Conservation (phyloP, 1,140 invertebrate genomes). For the Protaetia brevitarsis region DNA sequence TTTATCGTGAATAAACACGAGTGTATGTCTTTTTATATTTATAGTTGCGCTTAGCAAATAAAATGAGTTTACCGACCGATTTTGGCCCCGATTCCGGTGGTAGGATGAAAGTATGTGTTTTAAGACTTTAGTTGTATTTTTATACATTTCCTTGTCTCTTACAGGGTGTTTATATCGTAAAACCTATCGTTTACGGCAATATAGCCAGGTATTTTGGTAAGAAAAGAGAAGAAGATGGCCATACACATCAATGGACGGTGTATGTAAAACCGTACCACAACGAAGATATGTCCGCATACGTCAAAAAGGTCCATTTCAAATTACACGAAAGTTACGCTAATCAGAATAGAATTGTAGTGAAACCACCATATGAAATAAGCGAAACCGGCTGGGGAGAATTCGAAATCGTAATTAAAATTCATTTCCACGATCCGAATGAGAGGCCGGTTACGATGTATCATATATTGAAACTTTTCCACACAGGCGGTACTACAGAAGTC, state of each 20-base stretch:
- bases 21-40: no score
- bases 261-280: slow-evolving; percentile 93
- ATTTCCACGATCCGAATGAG: slow-evolving; percentile 96
- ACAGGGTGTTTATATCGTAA: slow-evolving; percentile 86
- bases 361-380: slow-evolving; percentile 95
- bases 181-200: slow-evolving; percentile 97
- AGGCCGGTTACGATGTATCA: slow-evolving; percentile 94
- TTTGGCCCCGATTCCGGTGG: slow-evolving; percentile 80
- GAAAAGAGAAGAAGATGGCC: slow-evolving; percentile 97
- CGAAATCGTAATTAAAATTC: slow-evolving; percentile 97
- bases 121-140: slow-evolving; percentile 1
- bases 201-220: slow-evolving; percentile 93
- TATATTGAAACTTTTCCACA: slow-evolving; percentile 92
- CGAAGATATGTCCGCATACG: slow-evolving; percentile 91
- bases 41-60: slow-evolving; percentile 21
- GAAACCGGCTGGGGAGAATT: slow-evolving; percentile 99
- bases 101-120: slow-evolving; percentile 64
- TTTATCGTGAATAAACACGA: no score
- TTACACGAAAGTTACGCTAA: slow-evolving; percentile 97
- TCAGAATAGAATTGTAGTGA: slow-evolving; percentile 86
- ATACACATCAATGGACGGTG: slow-evolving; percentile 99
- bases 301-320: slow-evolving; percentile 97
- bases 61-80: slow-evolving; percentile 67
- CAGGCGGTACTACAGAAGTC: slow-evolving; percentile 54
- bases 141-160: slow-evolving; percentile 37